Base-by-base conservation (phyloP, 1,140 invertebrate genomes). In the Eueides isabella region DNA sequence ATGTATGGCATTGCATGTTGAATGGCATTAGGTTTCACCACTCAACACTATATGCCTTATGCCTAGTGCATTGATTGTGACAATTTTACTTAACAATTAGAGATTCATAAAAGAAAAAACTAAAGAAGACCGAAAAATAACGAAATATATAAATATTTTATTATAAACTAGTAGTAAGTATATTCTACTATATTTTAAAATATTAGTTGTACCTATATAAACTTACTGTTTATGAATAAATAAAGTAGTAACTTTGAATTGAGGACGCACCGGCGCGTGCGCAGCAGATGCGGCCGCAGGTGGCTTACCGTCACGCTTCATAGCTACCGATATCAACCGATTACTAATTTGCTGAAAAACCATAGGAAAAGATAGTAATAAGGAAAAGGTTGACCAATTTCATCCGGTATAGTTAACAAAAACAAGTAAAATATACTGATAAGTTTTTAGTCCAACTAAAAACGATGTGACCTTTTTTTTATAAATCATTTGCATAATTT, bases 201-300 rank as follows among this genome's bases (percentile, higher is more conserved):
- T 44, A 19, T 0, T 9, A 44, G 5, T 44, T 44, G 6, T 19
- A 7, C 19, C 5, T 16, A 38, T 38, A 38, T 5, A 38, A 19
- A 44, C 6, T 19, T 9, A 44, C n/a, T 19, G 2, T 55, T 55
- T 55, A 26, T 23, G 19, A 19, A 26, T 55, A 55, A 55, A 26
- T 26, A 7, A 55, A 30, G 14, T 62, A 11, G 3, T 63, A 30
- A 63, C 29, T 63, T 55, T 12, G 48, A 26, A 23, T 12, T 12
- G 48, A 55, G 48, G 30, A 63, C 61, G 61, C 61, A 74, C 14
- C 72, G 72, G 66, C 63, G 72, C 72, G 72, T 74, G 72, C 72
- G 61, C 68, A 70, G 72, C 72, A 74, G 72, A 74, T 74, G 72
- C 63, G 66, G 16, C 38, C 44, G 72, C 72, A 74, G 72, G 66